A percentile compares a stretch with the other conserved stretches of the same genome.
Conservation (phyloP, 2,113 vertebrate genomes). For the Oenanthe melanoleuca region DNA sequence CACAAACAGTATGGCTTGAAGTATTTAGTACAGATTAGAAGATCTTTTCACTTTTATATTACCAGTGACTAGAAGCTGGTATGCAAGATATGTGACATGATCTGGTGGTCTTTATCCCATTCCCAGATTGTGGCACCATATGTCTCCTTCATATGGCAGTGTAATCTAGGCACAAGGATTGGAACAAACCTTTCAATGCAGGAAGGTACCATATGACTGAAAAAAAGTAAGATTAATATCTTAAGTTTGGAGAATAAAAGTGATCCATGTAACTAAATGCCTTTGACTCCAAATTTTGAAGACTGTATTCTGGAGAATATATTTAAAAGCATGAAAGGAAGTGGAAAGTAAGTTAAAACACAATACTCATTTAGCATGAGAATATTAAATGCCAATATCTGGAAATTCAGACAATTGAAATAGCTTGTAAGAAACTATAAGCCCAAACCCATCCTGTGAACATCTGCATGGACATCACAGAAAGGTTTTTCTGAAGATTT, state of each 20-base stretch:
- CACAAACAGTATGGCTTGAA: neutral
- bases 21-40: neutral
- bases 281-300: neutral
- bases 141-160: neutral
- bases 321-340: neutral
- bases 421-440: neutral
- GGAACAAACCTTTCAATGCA: neutral
- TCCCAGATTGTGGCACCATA: slow-evolving; percentile 1
- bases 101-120: neutral
- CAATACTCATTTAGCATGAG: neutral
- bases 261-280: neutral
- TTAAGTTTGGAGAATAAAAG: neutral
- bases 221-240: neutral
- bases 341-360: neutral
- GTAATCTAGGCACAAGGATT: neutral
- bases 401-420: neutral
- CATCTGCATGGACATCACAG: neutral
- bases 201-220: neutral
- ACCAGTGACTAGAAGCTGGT: neutral
- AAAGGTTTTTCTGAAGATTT: neutral
- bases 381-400: neutral
- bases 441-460: neutral
- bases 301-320: neutral
- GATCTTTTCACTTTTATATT: neutral
- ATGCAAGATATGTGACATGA: neutral